A percentile compares a stretch with the other conserved stretches of the same genome.
Evolutionary conservation across 2,113 vertebrate species (phyloP).

Genomic region (Scophthalmus maximus): DNA sequence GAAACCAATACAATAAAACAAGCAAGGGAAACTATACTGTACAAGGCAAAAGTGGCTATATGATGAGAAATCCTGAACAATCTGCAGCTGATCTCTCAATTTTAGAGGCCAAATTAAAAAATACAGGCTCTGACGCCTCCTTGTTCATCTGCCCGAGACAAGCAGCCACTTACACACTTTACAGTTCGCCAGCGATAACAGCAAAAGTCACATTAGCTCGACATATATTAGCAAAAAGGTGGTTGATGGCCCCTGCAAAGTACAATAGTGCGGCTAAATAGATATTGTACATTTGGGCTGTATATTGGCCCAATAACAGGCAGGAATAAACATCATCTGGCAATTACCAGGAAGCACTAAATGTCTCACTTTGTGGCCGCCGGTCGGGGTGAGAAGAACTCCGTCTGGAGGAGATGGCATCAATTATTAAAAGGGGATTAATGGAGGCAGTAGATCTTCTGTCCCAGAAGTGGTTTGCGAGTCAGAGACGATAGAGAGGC

Average conservation of each 20-base stretch:
- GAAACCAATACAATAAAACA: too few species aligned
- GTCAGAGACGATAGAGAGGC: conserved; percentile 28
- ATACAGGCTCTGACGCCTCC: background rate
- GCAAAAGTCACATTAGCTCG: background rate
- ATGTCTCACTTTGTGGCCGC: conserved; percentile 52
- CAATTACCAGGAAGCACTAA: conserved; percentile 47
- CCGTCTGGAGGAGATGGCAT: conserved; percentile 52
- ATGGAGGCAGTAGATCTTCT: conserved; percentile 54
- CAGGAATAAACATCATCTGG: conserved; percentile 44
- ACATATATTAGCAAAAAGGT: background rate
- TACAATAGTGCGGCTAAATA: too few species aligned
- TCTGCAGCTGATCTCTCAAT: background rate
- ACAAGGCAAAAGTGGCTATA: too few species aligned
- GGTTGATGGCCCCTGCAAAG: background rate
- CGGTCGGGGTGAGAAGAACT: conserved; percentile 36
- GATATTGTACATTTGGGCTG: conserved; percentile 5
- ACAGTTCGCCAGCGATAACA: background rate
- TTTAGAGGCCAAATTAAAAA: background rate
- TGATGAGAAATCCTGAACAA: background rate
- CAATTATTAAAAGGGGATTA: conserved; percentile 71
- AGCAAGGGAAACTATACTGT: too few species aligned
- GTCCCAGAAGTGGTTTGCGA: conserved; percentile 49
- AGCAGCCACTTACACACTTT: background rate
- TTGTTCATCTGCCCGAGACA: background rate
- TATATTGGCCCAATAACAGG: background rate